A percentile compares a stretch with the other conserved stretches of the same genome.
These are phyloP conservation scores for Aricia agestis DNA, from an alignment of 1,140 invertebrate species.

Conservation along the genomic window DNA sequence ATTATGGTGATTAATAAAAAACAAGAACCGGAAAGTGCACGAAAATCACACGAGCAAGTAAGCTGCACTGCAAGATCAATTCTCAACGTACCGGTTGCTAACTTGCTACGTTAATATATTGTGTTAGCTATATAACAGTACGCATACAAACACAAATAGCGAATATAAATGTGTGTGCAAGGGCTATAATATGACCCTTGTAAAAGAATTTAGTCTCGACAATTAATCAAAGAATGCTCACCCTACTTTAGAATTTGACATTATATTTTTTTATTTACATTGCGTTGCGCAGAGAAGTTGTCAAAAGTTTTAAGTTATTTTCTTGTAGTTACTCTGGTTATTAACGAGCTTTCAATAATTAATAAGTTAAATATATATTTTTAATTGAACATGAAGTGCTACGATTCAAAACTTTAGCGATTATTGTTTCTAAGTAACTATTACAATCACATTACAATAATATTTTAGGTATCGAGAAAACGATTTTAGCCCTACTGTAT, in stretches of 20 bases:
- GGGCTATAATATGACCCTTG: background rate
- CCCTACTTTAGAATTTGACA: background rate
- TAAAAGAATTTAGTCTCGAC: background rate
- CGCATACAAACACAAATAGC: constrained; percentile 42
- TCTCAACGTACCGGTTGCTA: constrained; percentile 43
- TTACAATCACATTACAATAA: background rate
- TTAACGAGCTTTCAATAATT: background rate
- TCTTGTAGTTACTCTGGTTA: background rate
- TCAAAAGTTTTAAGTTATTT: background rate
- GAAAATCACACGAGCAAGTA: constrained; percentile 56
- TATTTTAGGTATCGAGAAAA: background rate
- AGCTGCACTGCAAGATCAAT: constrained; percentile 43
- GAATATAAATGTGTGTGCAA: constrained; percentile 24
- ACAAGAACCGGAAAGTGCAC: constrained; percentile 45
- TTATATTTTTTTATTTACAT: background rate
- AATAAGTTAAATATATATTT: too few relatives aligned
- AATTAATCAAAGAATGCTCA: background rate
- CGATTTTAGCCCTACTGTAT: background rate
- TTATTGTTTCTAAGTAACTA: background rate
- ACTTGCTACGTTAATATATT: constrained; percentile 38
- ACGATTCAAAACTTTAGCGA: too few relatives aligned
- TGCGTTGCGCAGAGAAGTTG: background rate
- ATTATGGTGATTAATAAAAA: constrained; percentile 17
- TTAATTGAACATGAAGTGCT: too few relatives aligned
- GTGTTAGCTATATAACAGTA: constrained; percentile 58